A percentile compares a stretch with the other conserved stretches of the same genome.
Evolutionary conservation across 1,140 invertebrate genomes (phyloP).

Genomic region (Drosophila lacertosa): DNA sequence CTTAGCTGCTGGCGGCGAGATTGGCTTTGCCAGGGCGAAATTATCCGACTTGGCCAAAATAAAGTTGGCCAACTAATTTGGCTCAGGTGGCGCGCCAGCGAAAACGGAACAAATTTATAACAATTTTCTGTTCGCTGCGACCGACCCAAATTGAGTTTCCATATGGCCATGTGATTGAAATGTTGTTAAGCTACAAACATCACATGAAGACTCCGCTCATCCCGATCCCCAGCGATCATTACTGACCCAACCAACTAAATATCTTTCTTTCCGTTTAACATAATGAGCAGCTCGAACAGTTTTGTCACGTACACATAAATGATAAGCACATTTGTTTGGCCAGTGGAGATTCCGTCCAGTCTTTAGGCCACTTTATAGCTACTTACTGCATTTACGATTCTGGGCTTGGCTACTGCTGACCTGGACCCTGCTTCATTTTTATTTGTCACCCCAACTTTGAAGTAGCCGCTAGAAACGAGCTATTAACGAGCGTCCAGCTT

Average conservation of each 20-base stretch:
- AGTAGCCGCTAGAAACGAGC: constrained; percentile 38
- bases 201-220: too few species aligned
- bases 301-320: constrained; percentile 66
- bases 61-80: constrained; percentile 73
- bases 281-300: constrained; percentile 48
- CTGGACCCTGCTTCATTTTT: constrained; percentile 31
- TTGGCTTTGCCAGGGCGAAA: constrained; percentile 61
- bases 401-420: constrained; percentile 40
- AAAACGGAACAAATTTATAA: constrained; percentile 77
- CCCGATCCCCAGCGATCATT: too few species aligned
- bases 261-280: constrained; percentile 3
- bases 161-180: constrained; percentile 45
- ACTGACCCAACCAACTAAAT: constrained; percentile 12
- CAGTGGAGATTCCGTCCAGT: constrained; percentile 40
- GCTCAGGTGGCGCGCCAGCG: constrained; percentile 72
- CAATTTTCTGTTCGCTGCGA: constrained; percentile 70
- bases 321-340: constrained; percentile 23
- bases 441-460: constrained; percentile 58
- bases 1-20: constrained; percentile 37
- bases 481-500: constrained; percentile 55
- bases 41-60: constrained; percentile 50
- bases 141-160: constrained; percentile 36
- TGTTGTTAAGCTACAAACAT: constrained; percentile 20
- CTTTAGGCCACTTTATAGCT: constrained; percentile 61
- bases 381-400: constrained; percentile 70